These are phyloP conservation scores for Drosophila rellima DNA, from an alignment of 2,888 invertebrate genomes.

Conservation along the genomic window DNA sequence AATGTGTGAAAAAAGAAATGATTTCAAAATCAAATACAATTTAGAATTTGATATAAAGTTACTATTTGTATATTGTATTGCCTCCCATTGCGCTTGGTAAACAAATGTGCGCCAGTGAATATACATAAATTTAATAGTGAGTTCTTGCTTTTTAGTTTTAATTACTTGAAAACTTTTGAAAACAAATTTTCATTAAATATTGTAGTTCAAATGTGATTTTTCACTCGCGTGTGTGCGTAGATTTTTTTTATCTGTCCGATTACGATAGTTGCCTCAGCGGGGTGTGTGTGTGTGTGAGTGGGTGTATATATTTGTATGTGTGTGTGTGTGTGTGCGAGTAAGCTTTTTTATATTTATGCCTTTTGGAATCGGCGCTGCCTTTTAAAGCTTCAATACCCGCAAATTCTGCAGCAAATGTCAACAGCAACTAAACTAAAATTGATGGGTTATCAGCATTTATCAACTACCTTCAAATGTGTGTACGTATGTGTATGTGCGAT, in stretches of 20 bases:
- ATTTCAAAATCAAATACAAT: neutral
- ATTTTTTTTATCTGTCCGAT: slow-evolving; percentile 24
- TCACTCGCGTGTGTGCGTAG: slow-evolving; percentile 1
- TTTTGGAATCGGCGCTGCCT: slow-evolving; percentile 1
- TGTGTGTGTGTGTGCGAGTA: neutral
- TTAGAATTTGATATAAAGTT: neutral
- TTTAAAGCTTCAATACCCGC: slow-evolving; percentile 25
- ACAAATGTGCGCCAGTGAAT: too few species aligned
- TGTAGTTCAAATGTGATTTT: slow-evolving; percentile 7
- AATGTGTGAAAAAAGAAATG: neutral
- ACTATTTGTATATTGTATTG: neutral
- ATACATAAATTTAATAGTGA: too few species aligned
- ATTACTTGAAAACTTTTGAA: neutral
- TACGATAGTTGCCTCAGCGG: slow-evolving; percentile 30
- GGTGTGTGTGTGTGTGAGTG: slow-evolving; percentile 6
- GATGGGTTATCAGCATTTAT: slow-evolving; percentile 41
- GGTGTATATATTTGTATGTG: slow-evolving; percentile 10
- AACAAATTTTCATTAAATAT: neutral
- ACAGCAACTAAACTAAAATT: slow-evolving; percentile 49
- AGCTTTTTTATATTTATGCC: slow-evolving; percentile 12
- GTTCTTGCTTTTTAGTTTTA: neutral
- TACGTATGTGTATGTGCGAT: neutral
- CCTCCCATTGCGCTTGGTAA: too few species aligned
- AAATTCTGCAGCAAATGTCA: slow-evolving; percentile 39
- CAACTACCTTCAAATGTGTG: slow-evolving; percentile 2